A percentile compares a stretch with the other conserved stretches of the same genome.
Conservation (phyloP, 2,113 vertebrate species). For the Rana temporaria region DNA sequence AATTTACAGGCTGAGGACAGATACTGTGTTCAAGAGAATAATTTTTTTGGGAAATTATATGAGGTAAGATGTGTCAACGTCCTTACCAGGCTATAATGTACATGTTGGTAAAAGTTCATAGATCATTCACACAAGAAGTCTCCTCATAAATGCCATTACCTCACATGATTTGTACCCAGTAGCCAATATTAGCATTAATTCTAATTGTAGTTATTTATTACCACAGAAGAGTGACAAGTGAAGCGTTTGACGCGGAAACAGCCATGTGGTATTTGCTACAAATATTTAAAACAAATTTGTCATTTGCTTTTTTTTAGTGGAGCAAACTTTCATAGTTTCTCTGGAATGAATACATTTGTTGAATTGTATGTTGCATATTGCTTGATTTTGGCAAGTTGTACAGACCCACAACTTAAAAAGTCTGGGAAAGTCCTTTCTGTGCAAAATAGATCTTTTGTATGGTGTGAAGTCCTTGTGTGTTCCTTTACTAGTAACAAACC, state of each 20-base stretch:
- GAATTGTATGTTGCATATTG: not conserved
- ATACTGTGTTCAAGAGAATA: no score
- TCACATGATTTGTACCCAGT: not conserved
- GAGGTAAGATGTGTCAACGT: no score
- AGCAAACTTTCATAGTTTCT: conserved; percentile 6
- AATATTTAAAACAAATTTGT: conserved; percentile 35
- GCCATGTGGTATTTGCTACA: conserved; percentile 27
- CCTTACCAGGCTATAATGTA: no score
- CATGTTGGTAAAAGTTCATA: no score
- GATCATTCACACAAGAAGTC: no score
- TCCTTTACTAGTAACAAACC: not conserved
- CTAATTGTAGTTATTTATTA: conserved; percentile 9
- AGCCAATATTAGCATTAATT: not conserved
- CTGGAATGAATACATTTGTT: not conserved
- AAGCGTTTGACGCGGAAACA: not conserved
- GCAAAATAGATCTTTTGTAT: conserved; percentile 12
- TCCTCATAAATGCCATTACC: no score
- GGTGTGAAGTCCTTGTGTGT: not conserved
- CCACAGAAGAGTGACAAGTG: not conserved
- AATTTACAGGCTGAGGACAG: no score
- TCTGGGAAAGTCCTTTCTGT: not conserved
- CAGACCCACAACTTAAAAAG: not conserved
- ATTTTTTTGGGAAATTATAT: no score
- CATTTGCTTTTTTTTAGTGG: not conserved
- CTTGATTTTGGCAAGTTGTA: conserved; percentile 1